Base-by-base conservation (phyloP, 2,888 invertebrate species). In the Luffia ferchaultella region DNA sequence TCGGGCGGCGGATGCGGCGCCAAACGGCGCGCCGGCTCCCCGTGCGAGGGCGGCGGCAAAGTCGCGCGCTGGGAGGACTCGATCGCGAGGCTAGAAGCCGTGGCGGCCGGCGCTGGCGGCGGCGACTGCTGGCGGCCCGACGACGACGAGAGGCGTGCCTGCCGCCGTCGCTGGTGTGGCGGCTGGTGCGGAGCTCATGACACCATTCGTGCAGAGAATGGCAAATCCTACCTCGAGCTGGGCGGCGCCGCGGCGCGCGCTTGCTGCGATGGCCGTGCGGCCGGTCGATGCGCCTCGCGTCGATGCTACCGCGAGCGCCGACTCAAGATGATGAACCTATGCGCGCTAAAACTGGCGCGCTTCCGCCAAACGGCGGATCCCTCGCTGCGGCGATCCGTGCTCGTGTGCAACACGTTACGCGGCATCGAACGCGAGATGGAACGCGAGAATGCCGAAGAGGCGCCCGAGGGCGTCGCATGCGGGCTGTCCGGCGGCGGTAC, bases 401-500 rank as follows among this genome's bases (percentile, higher is more conserved):
- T 97, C 55, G 96, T 97, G 64, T 95, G 95, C 85, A 96, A 96
- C 77, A 96, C 96, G 51, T 73, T 96, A 57, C 90, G 95, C 69
- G 89, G 91, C 70, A 91, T 96, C 66, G 96, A 96, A 76, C 88
- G 92, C 51, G 96, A 96, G 78, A 93, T 96, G 88, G 94, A 94
- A 71, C 80, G 88, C 53, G 90, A 89, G 70, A 86, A 69, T 62
- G 84, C 67, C 49, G 83, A 87, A 57, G 87, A 88, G 67, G 77
- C 85, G 58, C 86, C 88, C 42, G 66, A 76, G 65, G 77, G 84
- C 65, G 59, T 65, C 51, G 64, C 73, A 45, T 30, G 30, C 12
- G 30, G 30, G 5, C 3, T 30, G 30, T 88, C 60, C 89, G 76
- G 61, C 77, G 78, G 61, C 55, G 84, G 82, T 55, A 44, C 47